Evolutionary conservation across 2,888 invertebrate genomes (phyloP).

Genomic region (Temnothorax ravouxi): DNA sequence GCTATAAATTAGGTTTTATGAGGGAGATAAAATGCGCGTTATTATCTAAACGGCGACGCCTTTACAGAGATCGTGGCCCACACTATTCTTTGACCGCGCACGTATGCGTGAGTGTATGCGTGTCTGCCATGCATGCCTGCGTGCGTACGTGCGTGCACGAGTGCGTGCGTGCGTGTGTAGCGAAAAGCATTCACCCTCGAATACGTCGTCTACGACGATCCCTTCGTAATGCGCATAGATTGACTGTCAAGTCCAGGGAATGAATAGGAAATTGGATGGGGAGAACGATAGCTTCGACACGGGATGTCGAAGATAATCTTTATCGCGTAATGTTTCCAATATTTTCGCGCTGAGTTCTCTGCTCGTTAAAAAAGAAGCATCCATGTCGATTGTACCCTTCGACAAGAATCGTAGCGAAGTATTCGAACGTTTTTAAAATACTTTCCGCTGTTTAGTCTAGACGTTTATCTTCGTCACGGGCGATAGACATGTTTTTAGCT

Average conservation of each 20-base stretch:
- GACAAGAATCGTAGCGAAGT: background rate
- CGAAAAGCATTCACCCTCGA: slow-evolving; percentile 71
- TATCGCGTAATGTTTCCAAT: slow-evolving; percentile 58
- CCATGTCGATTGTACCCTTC: background rate
- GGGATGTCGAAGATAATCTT: slow-evolving; percentile 67
- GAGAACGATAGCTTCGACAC: slow-evolving; percentile 58
- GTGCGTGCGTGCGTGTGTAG: slow-evolving; percentile 8
- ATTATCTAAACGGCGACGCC: slow-evolving; percentile 86
- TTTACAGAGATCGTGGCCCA: slow-evolving; percentile 83
- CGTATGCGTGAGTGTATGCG: slow-evolving; percentile 23
- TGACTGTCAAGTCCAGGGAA: slow-evolving; percentile 76
- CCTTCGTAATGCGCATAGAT: slow-evolving; percentile 74
- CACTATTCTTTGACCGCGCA: slow-evolving; percentile 77
- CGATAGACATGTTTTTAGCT: background rate
- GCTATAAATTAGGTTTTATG: slow-evolving; percentile 86
- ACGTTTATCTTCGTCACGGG: background rate
- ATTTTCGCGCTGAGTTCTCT: slow-evolving; percentile 27
- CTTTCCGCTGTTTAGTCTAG: background rate
- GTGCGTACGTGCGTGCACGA: slow-evolving; percentile 8
- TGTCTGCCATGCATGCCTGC: slow-evolving; percentile 9
- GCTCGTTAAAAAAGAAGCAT: slow-evolving; percentile 7
- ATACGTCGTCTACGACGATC: slow-evolving; percentile 70
- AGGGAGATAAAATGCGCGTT: slow-evolving; percentile 86
- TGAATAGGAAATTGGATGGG: slow-evolving; percentile 75
- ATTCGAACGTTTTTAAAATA: background rate